Evolutionary conservation across 2,888 invertebrate genomes (phyloP).

Genomic region (Parasteatoda lunata): DNA sequence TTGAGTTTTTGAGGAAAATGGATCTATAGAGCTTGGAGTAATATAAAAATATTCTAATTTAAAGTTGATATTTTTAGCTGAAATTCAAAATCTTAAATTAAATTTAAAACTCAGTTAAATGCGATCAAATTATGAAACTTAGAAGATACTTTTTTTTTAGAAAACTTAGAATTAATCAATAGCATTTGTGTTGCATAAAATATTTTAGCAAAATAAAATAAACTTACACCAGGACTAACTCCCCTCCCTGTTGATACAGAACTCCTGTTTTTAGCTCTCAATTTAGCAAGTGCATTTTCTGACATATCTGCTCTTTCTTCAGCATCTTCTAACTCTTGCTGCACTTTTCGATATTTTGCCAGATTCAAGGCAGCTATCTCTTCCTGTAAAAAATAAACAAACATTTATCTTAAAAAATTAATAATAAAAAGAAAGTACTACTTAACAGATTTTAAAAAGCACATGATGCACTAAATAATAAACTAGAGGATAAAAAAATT

Average conservation of each 20-base stretch:
- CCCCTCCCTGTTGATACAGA: slow-evolving; percentile 71
- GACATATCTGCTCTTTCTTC: slow-evolving; percentile 97
- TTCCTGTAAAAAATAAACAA: slow-evolving; percentile 75
- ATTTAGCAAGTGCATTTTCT: slow-evolving; percentile 96
- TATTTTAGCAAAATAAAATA: background rate
- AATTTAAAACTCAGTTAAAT: too few species aligned
- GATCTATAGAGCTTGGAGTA: too few species aligned
- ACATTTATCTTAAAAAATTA: too few species aligned
- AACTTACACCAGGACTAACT: slow-evolving; percentile 71
- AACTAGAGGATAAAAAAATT: too few species aligned
- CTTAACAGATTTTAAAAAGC: too few species aligned
- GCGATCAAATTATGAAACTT: background rate
- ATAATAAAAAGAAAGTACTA: too few species aligned
- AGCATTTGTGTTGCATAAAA: background rate
- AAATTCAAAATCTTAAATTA: too few species aligned
- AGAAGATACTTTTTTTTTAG: background rate
- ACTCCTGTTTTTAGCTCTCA: slow-evolving; percentile 82
- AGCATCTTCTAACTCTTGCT: slow-evolving; percentile 91
- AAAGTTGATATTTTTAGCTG: too few species aligned
- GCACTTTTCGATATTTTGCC: slow-evolving; percentile 83
- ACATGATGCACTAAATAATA: too few species aligned
- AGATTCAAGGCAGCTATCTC: slow-evolving; percentile 98
- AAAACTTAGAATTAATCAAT: background rate
- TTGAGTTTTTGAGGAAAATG: too few species aligned
- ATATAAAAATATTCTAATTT: too few species aligned